Base-by-base conservation (phyloP, 2,888 invertebrate species). In the Octonoba sinensis region DNA sequence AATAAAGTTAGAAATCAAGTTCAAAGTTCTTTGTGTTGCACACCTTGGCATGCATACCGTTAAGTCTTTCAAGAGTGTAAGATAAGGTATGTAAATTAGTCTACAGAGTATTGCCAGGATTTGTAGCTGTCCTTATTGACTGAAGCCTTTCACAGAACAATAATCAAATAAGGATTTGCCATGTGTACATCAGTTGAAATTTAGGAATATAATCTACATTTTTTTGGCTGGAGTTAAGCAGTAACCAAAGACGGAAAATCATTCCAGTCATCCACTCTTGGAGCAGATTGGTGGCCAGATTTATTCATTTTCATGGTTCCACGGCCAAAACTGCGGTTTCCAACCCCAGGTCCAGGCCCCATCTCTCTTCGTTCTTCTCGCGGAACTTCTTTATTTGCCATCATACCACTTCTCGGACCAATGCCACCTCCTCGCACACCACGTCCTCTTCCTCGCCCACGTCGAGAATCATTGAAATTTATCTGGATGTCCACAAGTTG, bases 201-300 rank as follows among this genome's bases (percentile, higher is more conserved):
- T 70, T 66, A 75, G 59, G 73, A 82, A 20, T 36, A 62, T 57
- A 66, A 76, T 72, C 76, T 82, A 82, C 69, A 82, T 51, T 60
- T 65, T 65, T 69, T 72, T 82, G 76, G 82, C 72, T 82, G 82
- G 75, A 76, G 22, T 83, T 83, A 84, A 72, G 78, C 84, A 59
- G 82, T 82, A 57, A 83, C 94, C 89, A 97, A 92, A 88, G 95
- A 95, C 86, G 97, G 97, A 91, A 97, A 97, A 90, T 96, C 96
- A 89, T 94, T 93, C 91, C 96, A 96, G 90, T 97, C 96, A 89
- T 96, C 96, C 85, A 97, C 96, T 70, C 82, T 77, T 11, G 85
- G 85, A 64, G 85, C 85, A 20, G 83, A 76, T 18, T 84, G 85
- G 51, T 82, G 75, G 64, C 73, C 60, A 59, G 74, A 64, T 47